phyloP scores from a whole-genome alignment of 2,797 vertebrate genomes.

The Botia kubotai region DNA sequence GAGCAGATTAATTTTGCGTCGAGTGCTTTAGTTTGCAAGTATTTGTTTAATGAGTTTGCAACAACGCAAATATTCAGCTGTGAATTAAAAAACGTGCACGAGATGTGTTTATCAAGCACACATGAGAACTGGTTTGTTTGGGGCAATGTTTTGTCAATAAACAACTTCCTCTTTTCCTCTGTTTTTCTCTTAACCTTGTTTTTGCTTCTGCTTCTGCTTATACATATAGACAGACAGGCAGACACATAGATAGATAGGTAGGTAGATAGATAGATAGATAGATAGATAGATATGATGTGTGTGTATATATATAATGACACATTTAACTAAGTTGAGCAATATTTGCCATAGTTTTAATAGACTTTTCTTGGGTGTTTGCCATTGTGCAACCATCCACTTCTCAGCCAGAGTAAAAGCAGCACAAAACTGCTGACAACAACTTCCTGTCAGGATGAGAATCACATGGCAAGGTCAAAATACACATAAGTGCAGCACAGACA shows the following conservation, averaged over 20 bases:
- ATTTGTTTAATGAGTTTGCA: background rate
- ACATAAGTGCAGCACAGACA: constrained; percentile 44
- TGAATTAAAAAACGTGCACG: background rate
- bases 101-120: background rate
- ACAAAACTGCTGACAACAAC: constrained; percentile 72
- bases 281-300: no score
- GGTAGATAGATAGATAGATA: no score
- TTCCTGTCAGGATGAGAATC: constrained; percentile 75
- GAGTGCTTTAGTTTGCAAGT: background rate
- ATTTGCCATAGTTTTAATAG: constrained; percentile 55
- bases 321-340: no score
- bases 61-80: background rate
- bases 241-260: no score
- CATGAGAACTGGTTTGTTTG: background rate
- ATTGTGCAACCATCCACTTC: constrained; percentile 65
- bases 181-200: background rate
- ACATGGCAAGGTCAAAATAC: constrained; percentile 73
- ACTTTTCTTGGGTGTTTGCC: constrained; percentile 45
- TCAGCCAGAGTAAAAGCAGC: constrained; percentile 42
- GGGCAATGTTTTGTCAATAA: constrained; percentile 8
- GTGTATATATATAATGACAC: no score
- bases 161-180: background rate
- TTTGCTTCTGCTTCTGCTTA: no score
- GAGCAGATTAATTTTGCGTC: background rate
- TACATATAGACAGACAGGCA: no score